Conservation (phyloP, 2,113 vertebrate genomes). For the Indri indri region DNA sequence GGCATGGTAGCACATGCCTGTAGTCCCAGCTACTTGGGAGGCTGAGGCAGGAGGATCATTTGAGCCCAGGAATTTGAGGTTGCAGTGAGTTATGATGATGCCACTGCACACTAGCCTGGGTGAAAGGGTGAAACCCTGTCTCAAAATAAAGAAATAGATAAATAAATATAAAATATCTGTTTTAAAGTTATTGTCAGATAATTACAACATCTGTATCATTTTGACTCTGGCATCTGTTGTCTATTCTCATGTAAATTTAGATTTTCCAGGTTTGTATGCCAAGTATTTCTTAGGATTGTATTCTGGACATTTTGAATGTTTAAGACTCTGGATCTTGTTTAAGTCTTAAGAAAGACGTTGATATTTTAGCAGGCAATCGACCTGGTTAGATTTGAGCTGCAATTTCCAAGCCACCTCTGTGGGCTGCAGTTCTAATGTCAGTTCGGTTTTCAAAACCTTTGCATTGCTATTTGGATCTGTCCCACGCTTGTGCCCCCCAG, state of each 20-base stretch:
- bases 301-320: constrained; percentile 14
- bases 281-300: constrained; percentile 8
- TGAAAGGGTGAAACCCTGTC: too few species aligned
- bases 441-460: constrained; percentile 5
- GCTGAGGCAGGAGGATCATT: too few species aligned
- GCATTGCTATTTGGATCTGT: not conserved
- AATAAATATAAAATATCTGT: not conserved
- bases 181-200: constrained; percentile 39
- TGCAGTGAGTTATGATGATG: too few species aligned
- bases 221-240: constrained; percentile 24
- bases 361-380: constrained; percentile 22
- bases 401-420: constrained; percentile 13
- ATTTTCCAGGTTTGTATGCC: constrained; percentile 16
- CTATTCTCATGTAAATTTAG: constrained; percentile 30
- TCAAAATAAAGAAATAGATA: not conserved
- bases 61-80: not conserved
- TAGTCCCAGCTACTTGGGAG: too few species aligned
- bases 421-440: not conserved
- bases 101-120: too few species aligned
- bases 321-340: not conserved
- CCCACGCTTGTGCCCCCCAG: not conserved
- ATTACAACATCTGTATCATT: constrained; percentile 42
- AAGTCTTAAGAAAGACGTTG: constrained; percentile 17
- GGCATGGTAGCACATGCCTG: too few species aligned
- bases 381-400: not conserved